Percentiles rank a stretch among this genome's conserved stretches.
phyloP scores from a whole-genome alignment of 2,797 vertebrate species.

The Cyprinella venusta region DNA sequence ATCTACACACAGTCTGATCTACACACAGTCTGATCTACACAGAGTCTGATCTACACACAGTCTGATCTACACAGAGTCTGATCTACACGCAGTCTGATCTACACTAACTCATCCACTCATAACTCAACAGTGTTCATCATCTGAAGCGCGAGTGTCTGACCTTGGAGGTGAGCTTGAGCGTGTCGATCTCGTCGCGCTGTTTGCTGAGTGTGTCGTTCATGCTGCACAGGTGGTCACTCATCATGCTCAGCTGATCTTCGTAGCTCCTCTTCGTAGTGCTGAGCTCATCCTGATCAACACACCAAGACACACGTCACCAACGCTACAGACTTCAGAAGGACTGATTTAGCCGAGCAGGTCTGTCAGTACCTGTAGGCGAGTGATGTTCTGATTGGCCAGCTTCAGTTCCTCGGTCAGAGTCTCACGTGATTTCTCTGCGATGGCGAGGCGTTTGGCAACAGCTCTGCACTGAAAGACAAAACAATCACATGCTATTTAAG shows the following conservation, averaged over 20 bases:
- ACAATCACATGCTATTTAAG: neutral
- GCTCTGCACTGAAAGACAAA: conserved; percentile 86
- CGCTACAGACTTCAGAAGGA: conserved; percentile 40
- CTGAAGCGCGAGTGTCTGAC: conserved; percentile 67
- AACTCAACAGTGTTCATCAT: no score
- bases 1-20: no score
- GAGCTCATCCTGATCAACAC: conserved; percentile 86
- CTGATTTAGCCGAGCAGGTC: neutral
- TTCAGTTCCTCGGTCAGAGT: conserved; percentile 85
- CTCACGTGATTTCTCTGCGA: conserved; percentile 92
- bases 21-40: no score
- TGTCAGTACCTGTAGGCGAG: conserved; percentile 87
- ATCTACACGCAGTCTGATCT: no score
- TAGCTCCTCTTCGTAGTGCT: conserved; percentile 97
- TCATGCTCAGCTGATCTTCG: conserved; percentile 98
- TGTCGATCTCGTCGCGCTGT: conserved; percentile 97
- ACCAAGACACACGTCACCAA: neutral
- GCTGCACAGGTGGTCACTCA: conserved; percentile 98
- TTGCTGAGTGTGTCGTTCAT: conserved; percentile 98
- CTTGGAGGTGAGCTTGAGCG: conserved; percentile 91
- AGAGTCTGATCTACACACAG: no score
- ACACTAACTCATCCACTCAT: no score
- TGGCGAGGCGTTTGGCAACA: conserved; percentile 89
- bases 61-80: no score
- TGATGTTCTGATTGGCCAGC: conserved; percentile 89